Evolutionary conservation across 2,797 vertebrate species (phyloP).

Genomic region (Octomys mimax): DNA sequence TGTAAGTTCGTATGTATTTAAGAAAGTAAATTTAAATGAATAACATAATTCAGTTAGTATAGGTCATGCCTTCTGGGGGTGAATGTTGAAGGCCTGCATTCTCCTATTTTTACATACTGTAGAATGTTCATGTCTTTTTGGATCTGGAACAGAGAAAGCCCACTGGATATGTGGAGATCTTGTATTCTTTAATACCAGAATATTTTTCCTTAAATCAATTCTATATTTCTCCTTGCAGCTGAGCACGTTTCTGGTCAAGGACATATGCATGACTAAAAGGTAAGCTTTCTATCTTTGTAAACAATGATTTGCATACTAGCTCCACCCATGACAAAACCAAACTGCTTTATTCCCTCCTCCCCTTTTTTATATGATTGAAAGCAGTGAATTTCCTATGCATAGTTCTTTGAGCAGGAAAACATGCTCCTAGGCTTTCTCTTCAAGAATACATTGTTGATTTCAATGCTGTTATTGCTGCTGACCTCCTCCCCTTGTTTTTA

Average conservation of each 20-base stretch:
- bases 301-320: neutral
- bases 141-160: slow-evolving; percentile 24
- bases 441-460: slow-evolving; percentile 37
- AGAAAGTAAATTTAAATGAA: slow-evolving; percentile 27
- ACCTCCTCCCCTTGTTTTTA: slow-evolving; percentile 57
- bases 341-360: neutral
- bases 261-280: neutral
- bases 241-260: slow-evolving; percentile 39
- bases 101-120: neutral
- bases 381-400: neutral
- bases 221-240: slow-evolving; percentile 12
- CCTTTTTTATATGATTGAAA: neutral
- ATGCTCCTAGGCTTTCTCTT: neutral
- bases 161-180: slow-evolving; percentile 35
- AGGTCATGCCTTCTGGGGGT: neutral
- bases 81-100: neutral
- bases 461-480: slow-evolving; percentile 9
- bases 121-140: neutral
- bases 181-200: slow-evolving; percentile 45
- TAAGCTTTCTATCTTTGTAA: slow-evolving; percentile 50
- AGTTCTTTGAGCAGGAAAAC: neutral
- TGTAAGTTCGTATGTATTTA: neutral
- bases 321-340: neutral
- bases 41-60: neutral
- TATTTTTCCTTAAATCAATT: slow-evolving; percentile 60